phyloP scores from a whole-genome alignment of 2,113 vertebrate genomes.

The Eupsittula cactorum region DNA sequence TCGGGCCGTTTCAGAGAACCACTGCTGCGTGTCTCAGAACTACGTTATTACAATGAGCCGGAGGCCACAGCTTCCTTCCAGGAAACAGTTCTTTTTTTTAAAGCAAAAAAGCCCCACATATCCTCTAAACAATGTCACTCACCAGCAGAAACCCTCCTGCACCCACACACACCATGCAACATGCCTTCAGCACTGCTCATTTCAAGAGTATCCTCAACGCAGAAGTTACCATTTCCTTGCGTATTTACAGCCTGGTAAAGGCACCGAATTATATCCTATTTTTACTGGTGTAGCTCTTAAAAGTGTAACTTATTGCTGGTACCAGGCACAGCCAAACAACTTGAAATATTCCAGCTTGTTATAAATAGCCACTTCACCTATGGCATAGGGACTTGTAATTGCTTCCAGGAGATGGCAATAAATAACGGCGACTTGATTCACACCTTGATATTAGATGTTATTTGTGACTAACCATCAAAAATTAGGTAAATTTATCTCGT shows the following conservation, averaged over 20 bases:
- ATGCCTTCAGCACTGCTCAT: background rate
- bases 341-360: background rate
- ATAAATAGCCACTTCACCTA: background rate
- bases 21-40: slow-evolving; percentile 9
- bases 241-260: background rate
- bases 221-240: background rate
- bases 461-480: background rate
- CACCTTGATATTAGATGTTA: background rate
- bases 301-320: background rate
- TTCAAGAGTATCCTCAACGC: background rate
- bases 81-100: slow-evolving; percentile 73
- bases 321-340: background rate
- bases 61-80: slow-evolving; percentile 83
- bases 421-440: background rate
- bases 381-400: background rate
- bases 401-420: background rate
- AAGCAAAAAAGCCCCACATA: slow-evolving; percentile 20
- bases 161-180: background rate
- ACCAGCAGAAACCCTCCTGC: slow-evolving; percentile 29
- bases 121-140: slow-evolving; percentile 55
- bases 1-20: background rate
- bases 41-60: slow-evolving; percentile 55
- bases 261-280: background rate
- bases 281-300: background rate
- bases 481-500: background rate